Conservation (phyloP, 2,113 vertebrate genomes). For the Apus apus region DNA sequence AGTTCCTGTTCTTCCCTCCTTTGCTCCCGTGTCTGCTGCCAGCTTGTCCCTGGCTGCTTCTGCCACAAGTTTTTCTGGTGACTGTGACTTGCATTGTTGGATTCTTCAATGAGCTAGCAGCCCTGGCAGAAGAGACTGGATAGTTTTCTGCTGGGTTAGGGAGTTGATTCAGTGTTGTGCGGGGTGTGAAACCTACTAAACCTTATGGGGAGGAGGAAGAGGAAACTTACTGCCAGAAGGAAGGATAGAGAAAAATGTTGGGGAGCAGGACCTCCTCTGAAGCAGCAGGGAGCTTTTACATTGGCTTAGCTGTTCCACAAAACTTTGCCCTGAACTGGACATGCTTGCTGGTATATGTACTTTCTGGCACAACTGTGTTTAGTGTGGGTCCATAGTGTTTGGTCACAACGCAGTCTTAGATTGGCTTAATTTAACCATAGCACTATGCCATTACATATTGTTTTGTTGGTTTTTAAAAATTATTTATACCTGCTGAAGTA, state of each 20-base stretch:
- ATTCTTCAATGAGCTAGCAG: background rate
- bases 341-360: background rate
- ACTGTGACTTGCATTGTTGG: background rate
- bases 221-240: background rate
- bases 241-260: background rate
- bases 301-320: background rate
- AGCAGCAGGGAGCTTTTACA: background rate
- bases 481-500: background rate
- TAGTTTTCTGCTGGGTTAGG: background rate
- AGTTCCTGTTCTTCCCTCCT: slow-evolving; percentile 17
- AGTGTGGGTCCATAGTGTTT: background rate
- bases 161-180: background rate
- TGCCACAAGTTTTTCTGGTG: background rate
- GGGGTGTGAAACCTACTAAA: background rate
- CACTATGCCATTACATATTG: background rate
- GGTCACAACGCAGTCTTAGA: background rate
- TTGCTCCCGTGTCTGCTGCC: background rate
- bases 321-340: background rate
- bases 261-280: background rate
- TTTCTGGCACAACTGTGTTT: background rate
- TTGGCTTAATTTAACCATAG: background rate
- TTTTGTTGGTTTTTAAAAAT: background rate
- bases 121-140: background rate
- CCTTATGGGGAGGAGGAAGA: background rate
- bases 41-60: background rate